Conservation (phyloP, 2,888 invertebrate genomes). For the Eueremaeus valkanovi region DNA sequence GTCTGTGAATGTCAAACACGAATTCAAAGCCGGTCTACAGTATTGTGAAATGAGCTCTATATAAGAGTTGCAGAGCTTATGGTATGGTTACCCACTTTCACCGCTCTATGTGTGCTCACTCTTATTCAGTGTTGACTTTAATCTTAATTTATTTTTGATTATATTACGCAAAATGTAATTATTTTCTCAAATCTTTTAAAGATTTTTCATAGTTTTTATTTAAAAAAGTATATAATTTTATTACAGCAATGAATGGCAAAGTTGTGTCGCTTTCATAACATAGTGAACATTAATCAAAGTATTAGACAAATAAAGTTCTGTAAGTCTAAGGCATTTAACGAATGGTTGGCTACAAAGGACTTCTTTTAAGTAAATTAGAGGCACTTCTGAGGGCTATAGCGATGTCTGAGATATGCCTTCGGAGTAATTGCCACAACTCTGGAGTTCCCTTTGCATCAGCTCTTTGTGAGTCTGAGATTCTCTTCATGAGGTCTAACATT, state of each 20-base stretch:
- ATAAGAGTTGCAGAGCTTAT: too few relatives aligned
- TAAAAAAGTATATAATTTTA: neutral
- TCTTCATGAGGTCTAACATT: conserved; percentile 36
- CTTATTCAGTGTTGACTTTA: neutral
- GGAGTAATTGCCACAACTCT: conserved; percentile 28
- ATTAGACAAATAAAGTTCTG: neutral
- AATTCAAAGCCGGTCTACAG: neutral
- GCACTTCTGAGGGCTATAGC: conserved; percentile 36
- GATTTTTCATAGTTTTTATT: neutral
- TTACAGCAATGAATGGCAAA: neutral
- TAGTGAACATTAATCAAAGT: conserved; percentile 4
- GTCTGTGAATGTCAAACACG: neutral
- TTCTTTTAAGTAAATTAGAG: conserved; percentile 12
- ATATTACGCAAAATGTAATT: neutral
- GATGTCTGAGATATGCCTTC: conserved; percentile 41
- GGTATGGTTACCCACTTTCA: too few relatives aligned
- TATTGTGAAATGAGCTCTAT: too few relatives aligned
- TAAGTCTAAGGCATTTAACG: conserved; percentile 1
- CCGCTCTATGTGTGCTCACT: neutral
- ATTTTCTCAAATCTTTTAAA: neutral
- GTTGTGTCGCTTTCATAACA: neutral
- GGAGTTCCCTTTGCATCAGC: neutral
- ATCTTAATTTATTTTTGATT: conserved; percentile 14
- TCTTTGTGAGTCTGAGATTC: conserved; percentile 4
- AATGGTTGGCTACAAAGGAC: conserved; percentile 17